phyloP scores from a whole-genome alignment of 2,888 invertebrate species.

The Acanthosoma haemorrhoidale region DNA sequence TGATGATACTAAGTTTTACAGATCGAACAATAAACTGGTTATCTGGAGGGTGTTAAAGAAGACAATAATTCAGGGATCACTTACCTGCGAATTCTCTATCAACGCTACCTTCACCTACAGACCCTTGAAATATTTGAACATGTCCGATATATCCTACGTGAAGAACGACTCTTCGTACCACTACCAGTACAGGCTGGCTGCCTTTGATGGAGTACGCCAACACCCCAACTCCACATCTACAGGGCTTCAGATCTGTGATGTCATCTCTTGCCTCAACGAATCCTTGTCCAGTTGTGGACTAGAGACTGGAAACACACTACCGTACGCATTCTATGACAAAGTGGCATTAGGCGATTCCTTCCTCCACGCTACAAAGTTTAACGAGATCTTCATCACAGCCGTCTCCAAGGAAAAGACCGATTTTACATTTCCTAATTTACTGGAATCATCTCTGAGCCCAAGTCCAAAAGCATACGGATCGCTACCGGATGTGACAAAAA shows the following conservation, averaged over 20 bases:
- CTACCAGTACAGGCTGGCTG: slow-evolving; percentile 23
- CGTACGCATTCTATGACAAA: background rate
- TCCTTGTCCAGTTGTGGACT: slow-evolving; percentile 20
- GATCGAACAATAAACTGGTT: too few relatives aligned
- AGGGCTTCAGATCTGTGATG: slow-evolving; percentile 30
- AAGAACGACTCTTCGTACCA: slow-evolving; percentile 21
- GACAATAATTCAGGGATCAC: slow-evolving; percentile 6
- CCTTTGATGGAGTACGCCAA: slow-evolving; percentile 26
- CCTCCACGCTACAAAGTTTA: background rate
- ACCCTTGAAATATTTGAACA: background rate
- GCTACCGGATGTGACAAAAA: background rate
- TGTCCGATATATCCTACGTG: background rate
- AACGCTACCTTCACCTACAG: slow-evolving; percentile 12
- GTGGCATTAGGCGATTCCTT: background rate
- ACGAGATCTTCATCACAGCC: background rate
- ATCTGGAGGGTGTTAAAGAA: too few relatives aligned
- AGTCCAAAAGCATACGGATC: background rate
- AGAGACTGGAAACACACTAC: background rate
- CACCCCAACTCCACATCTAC: background rate
- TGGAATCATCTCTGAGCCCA: background rate
- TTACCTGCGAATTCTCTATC: slow-evolving; percentile 27
- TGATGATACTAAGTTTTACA: too few relatives aligned
- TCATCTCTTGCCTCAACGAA: slow-evolving; percentile 29
- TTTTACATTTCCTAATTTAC: background rate
- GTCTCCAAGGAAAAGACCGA: background rate